phyloP scores from a whole-genome alignment of 2,888 invertebrate genomes.

The Neria commutata region DNA sequence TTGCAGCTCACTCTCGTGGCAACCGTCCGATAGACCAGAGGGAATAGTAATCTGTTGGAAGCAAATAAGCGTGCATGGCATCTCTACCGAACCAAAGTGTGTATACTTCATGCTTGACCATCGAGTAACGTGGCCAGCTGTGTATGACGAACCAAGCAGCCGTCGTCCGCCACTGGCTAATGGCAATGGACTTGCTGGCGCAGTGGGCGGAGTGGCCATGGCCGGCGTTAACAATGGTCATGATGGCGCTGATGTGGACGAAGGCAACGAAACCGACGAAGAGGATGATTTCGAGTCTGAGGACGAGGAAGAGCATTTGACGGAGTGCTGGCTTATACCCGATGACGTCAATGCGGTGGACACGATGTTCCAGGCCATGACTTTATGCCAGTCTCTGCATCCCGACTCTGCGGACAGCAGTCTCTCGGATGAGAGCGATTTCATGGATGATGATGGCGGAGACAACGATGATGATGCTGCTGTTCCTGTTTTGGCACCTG shows the following conservation, averaged over 20 bases:
- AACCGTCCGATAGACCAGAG: constrained; percentile 49
- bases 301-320: constrained; percentile 64
- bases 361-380: constrained; percentile 76
- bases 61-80: constrained; percentile 58
- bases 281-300: constrained; percentile 49
- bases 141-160: constrained; percentile 38
- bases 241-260: constrained; percentile 41
- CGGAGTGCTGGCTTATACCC: constrained; percentile 77
- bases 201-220: constrained; percentile 21
- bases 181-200: constrained; percentile 17
- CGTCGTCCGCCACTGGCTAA: constrained; percentile 39
- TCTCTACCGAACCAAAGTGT: constrained; percentile 55
- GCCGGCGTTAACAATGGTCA: constrained; percentile 8
- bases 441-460: constrained; percentile 52
- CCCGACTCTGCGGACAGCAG: constrained; percentile 74
- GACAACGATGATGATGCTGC: constrained; percentile 31
- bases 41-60: constrained; percentile 59
- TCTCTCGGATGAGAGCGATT: constrained; percentile 58
- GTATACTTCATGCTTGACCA: constrained; percentile 60
- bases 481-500: not conserved
- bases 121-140: constrained; percentile 55
- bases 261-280: constrained; percentile 49
- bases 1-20: constrained; percentile 56
- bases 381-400: constrained; percentile 78
- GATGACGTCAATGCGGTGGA: constrained; percentile 69